phyloP scores from a whole-genome alignment of 2,113 vertebrate genomes.

The Poecile atricapillus region DNA sequence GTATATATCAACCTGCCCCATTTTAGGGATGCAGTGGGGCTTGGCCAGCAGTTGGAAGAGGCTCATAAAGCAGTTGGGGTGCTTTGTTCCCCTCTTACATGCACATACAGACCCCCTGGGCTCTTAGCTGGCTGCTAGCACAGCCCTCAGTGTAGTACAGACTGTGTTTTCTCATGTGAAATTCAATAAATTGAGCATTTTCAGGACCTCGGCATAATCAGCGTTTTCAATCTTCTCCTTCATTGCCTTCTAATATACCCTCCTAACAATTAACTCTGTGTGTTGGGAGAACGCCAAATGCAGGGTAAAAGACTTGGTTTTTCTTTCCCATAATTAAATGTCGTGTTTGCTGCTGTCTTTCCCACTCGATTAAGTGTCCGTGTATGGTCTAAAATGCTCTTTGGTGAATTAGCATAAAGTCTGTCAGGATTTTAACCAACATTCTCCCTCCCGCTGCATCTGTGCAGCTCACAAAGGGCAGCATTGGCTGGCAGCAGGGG shows the following conservation, averaged over 20 bases:
- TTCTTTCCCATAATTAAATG: slow-evolving; percentile 55
- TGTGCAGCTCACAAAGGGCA: not conserved
- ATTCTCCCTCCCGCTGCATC: not conserved
- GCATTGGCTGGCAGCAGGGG: fast-evolving
- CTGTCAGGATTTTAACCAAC: not conserved
- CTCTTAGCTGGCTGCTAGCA: slow-evolving; percentile 11
- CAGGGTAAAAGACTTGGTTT: slow-evolving; percentile 52
- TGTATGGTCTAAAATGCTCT: slow-evolving; percentile 9
- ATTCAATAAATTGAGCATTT: slow-evolving; percentile 52
- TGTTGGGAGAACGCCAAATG: slow-evolving; percentile 38
- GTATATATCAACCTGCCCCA: not conserved
- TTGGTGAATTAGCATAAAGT: slow-evolving; percentile 14
- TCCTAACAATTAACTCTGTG: slow-evolving; percentile 52
- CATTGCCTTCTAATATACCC: slow-evolving; percentile 57
- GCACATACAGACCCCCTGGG: not conserved
- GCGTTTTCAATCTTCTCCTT: slow-evolving; percentile 63
- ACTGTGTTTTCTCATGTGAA: slow-evolving; percentile 34
- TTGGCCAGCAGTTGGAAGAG: not conserved
- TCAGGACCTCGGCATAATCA: slow-evolving; percentile 33
- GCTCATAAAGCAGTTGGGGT: not conserved
- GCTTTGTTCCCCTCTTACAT: not conserved
- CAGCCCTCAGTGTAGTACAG: not conserved
- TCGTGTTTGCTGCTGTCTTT: not conserved
- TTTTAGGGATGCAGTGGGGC: not conserved
- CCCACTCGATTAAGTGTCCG: not conserved